These are phyloP conservation scores for Stenodera caucasica DNA, from an alignment of 2,888 invertebrate genomes.

Conservation along the genomic window DNA sequence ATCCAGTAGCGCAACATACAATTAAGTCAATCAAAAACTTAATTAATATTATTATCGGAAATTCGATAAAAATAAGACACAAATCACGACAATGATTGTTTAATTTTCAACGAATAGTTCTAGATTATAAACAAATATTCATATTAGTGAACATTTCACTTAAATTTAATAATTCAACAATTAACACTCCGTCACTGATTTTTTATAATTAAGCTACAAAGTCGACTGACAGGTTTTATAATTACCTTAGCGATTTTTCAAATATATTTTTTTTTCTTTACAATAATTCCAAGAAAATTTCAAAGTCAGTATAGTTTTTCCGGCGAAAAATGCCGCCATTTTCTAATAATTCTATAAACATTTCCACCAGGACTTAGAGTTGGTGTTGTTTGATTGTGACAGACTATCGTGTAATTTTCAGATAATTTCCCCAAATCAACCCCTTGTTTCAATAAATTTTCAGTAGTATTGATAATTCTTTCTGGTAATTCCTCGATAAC, in stretches of 20 bases:
- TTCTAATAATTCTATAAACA: slow-evolving; percentile 54
- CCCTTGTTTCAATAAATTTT: slow-evolving; percentile 54
- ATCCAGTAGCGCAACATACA: slow-evolving; percentile 1
- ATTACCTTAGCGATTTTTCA: background rate
- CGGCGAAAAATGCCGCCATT: slow-evolving; percentile 55
- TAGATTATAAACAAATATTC: too few species aligned
- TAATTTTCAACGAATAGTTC: too few species aligned
- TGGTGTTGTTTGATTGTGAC: slow-evolving; percentile 57
- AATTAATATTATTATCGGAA: too few species aligned
- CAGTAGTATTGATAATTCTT: slow-evolving; percentile 53
- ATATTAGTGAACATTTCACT: too few species aligned
- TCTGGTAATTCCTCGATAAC: slow-evolving; percentile 51
- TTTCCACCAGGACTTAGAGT: slow-evolving; percentile 58
- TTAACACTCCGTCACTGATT: background rate
- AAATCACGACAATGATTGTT: too few species aligned
- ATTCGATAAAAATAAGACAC: too few species aligned
- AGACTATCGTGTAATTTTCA: slow-evolving; percentile 55
- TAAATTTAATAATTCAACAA: background rate
- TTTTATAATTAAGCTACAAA: background rate
- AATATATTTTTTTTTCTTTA: background rate
- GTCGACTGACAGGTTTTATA: slow-evolving; percentile 1
- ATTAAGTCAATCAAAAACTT: too few species aligned
- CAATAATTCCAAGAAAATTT: background rate
- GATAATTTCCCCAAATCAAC: slow-evolving; percentile 51
- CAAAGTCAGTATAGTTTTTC: slow-evolving; percentile 9